phyloP scores from a whole-genome alignment of 2,888 invertebrate genomes.

The Nomada goodeniana region DNA sequence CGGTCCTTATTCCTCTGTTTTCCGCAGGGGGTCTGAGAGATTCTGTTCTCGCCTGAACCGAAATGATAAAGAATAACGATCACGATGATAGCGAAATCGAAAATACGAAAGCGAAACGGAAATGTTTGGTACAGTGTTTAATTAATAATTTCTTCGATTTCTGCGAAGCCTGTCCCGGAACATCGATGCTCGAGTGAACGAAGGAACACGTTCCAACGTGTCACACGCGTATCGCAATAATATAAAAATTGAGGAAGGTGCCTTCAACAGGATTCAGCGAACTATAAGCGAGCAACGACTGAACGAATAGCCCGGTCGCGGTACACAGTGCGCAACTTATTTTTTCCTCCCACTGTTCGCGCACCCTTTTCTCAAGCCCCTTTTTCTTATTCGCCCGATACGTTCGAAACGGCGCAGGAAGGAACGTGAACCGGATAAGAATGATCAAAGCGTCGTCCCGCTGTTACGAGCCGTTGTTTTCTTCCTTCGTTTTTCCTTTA shows the following conservation, averaged over 20 bases:
- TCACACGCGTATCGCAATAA: neutral
- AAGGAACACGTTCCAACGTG: slow-evolving; percentile 6
- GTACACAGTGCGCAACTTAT: too few relatives aligned
- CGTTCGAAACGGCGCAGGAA: neutral
- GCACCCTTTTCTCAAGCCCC: too few relatives aligned
- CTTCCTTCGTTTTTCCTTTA: neutral
- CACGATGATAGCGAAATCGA: neutral
- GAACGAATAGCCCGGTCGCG: neutral
- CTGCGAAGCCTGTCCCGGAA: slow-evolving; percentile 60
- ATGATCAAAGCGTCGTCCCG: slow-evolving; percentile 29
- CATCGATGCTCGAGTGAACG: slow-evolving; percentile 21
- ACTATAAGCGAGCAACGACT: neutral
- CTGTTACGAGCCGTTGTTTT: slow-evolving; percentile 18
- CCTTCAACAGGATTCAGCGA: neutral
- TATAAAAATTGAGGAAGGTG: too few relatives aligned
- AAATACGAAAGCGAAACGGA: neutral
- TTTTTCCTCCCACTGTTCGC: neutral
- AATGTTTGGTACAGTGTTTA: neutral
- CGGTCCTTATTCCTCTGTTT: too few relatives aligned
- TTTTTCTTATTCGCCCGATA: too few relatives aligned
- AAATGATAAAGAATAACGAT: neutral
- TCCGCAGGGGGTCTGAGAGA: too few relatives aligned
- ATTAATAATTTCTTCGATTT: neutral
- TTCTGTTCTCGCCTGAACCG: too few relatives aligned
- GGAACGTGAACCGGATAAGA: slow-evolving; percentile 18